These are phyloP conservation scores for Podargus strigoides DNA, from an alignment of 2,797 vertebrate species.

Conservation along the genomic window DNA sequence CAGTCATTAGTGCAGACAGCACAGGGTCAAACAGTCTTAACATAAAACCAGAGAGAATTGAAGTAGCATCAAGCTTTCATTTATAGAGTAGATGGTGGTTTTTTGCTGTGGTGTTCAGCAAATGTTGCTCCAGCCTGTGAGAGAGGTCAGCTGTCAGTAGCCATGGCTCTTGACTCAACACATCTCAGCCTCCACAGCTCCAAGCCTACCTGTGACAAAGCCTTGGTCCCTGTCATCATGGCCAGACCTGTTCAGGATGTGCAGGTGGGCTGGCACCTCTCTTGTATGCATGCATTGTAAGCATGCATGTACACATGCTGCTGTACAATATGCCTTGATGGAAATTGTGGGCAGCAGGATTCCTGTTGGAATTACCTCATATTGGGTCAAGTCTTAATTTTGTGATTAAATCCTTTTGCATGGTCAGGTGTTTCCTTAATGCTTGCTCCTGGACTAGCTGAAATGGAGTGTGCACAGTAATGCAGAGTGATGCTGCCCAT, in stretches of 20 bases:
- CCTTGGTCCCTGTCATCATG: fast-evolving
- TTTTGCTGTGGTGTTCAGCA: not conserved
- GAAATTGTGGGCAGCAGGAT: not conserved
- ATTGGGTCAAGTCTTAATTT: not conserved
- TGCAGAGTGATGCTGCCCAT: not conserved
- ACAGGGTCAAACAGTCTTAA: not conserved
- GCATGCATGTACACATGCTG: fast-evolving
- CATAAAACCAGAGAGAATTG: not conserved
- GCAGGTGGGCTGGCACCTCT: not conserved
- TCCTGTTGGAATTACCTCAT: not conserved
- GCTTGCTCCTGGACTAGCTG: not conserved
- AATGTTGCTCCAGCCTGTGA: not conserved
- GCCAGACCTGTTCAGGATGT: not conserved
- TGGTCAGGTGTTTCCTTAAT: not conserved
- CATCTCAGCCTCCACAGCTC: not conserved
- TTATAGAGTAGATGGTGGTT: not conserved
- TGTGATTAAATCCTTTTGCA: not conserved
- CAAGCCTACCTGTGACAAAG: not conserved
- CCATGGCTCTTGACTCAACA: not conserved
- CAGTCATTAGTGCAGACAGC: constrained; percentile 12
- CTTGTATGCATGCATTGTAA: fast-evolving
- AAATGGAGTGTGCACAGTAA: not conserved
- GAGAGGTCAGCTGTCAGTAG: not conserved
- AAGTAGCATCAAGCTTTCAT: not conserved
- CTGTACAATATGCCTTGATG: not conserved